phyloP scores from a whole-genome alignment of 1,140 invertebrate species.

The Lucilia cuprina region DNA sequence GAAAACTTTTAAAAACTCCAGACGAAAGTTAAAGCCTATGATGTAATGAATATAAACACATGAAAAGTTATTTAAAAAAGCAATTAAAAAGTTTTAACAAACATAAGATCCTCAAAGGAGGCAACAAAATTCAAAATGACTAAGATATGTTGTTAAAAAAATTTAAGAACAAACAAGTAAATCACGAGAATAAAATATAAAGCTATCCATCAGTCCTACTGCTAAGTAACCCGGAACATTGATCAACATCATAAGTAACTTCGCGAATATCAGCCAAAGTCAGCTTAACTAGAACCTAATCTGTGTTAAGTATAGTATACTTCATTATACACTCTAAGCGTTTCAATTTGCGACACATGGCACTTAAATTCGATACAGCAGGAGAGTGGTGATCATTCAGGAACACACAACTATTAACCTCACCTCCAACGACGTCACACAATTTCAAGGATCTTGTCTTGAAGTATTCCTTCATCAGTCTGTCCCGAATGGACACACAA shows the following conservation, averaged over 20 bases:
- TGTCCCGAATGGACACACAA: background rate
- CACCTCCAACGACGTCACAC: too few species aligned
- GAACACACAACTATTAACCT: background rate
- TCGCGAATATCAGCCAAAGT: background rate
- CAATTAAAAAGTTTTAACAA: too few species aligned
- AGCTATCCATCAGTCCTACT: background rate
- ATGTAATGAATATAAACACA: too few species aligned
- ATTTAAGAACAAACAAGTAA: too few species aligned
- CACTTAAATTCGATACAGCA: background rate
- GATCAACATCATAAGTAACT: background rate
- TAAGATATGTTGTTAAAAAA: too few species aligned
- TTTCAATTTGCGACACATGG: background rate
- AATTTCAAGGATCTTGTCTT: background rate
- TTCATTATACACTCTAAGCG: background rate
- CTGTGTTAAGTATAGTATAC: background rate
- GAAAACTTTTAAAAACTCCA: too few species aligned
- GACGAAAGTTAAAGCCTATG: too few species aligned
- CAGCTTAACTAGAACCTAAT: background rate
- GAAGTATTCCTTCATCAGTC: background rate
- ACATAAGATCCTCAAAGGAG: too few species aligned
- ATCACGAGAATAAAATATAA: too few species aligned
- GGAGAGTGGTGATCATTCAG: background rate
- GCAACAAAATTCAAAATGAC: too few species aligned
- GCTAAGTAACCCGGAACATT: background rate
- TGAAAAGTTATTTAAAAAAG: too few species aligned